Percentiles rank a stretch among this genome's conserved stretches.
phyloP scores from a whole-genome alignment of 2,113 vertebrate species.

The Chloebia gouldiae region DNA sequence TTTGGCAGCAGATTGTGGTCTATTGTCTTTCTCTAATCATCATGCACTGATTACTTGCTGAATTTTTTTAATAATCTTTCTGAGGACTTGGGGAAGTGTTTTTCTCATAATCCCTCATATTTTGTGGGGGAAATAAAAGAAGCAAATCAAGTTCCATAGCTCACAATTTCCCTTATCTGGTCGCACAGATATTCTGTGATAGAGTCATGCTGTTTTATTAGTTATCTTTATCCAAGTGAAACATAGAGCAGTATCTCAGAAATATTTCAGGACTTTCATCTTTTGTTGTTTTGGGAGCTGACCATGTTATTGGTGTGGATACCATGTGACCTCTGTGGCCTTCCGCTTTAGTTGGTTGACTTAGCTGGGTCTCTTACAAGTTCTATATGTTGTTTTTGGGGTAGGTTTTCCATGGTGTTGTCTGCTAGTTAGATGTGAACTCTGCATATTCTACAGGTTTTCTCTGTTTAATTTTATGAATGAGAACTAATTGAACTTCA shows the following conservation, averaged over 20 bases:
- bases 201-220: neutral
- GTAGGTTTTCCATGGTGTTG: neutral
- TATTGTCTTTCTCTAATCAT: neutral
- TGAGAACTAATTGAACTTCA: neutral
- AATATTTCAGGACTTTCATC: neutral
- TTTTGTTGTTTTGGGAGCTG: neutral
- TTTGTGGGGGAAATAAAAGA: accelerated
- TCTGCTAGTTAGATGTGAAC: neutral
- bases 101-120: neutral
- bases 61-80: neutral
- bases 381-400: neutral
- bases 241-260: neutral
- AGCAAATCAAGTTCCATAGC: neutral
- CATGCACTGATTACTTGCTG: neutral
- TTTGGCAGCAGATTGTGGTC: neutral
- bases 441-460: neutral
- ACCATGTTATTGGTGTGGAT: neutral
- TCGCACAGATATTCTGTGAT: neutral
- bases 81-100: neutral
- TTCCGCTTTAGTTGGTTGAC: neutral
- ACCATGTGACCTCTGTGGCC: neutral
- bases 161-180: neutral
- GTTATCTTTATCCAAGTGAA: neutral
- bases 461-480: neutral
- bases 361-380: neutral